Evolutionary conservation across 2,797 vertebrate genomes (phyloP), one percentile per base, ranked within the genome.

Genomic region (Semaprochilodus insignis): DNA sequence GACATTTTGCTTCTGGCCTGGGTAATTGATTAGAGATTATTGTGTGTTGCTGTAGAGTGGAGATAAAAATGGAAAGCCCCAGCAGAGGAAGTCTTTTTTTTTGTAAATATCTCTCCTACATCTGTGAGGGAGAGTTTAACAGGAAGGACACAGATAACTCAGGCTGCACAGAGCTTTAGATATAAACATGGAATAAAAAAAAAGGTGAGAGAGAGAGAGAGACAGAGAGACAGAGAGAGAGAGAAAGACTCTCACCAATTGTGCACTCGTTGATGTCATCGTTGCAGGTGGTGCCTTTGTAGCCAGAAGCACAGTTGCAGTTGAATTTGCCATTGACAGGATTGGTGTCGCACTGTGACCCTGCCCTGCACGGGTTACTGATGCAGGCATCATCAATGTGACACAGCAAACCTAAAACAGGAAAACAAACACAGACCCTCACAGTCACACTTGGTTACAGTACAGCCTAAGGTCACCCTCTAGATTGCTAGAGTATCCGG

Each of bases 341-440:
- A 89, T 96, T 96, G 80, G 95, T 96, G 92, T 96, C 92, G 25
- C 95, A 96, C 54, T 94, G 93, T 13, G 95, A 94, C 5, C 95
- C 95, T 63, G 91, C 92, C 74, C 94, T 91, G 74, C 95, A 96
- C 0, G 95, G 95, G 87, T 94, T 95, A 89, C 94, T 96, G 75
- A 95, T 95, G 71, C 95, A 96, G 48, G 95, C 95, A 0, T 96
- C 95, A 21, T 94, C 91, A 75, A 90, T 89, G 27, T 96, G 94
- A 87, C 95, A 96, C 74, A 96, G 93, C 87, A 96, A 83, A 80
- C 95, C 95, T 96, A 89, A 23, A 74, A 17, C 21, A 13, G 67
- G 85, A 84, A 51, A 55, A 76, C 19, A 78, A 3, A 60, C 25
- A 70, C 21, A 40, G 34, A 60, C 14, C 48, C 40, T 36, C 1